phyloP scores from a whole-genome alignment of 2,888 invertebrate species.

The Idaea dimidiata region DNA sequence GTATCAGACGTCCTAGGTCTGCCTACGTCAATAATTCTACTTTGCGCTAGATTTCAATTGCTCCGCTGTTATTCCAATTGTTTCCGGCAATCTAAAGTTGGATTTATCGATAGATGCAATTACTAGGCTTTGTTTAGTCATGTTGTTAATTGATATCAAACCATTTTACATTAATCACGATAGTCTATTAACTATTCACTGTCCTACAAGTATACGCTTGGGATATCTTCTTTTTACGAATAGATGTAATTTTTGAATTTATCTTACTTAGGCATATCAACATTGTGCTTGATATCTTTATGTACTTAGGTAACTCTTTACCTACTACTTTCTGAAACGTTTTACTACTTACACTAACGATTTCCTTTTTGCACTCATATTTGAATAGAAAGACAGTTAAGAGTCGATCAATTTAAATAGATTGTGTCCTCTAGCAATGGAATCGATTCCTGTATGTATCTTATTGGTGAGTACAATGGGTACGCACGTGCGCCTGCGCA shows the following conservation, averaged over 20 bases:
- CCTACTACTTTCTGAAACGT: no score
- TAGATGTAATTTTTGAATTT: background rate
- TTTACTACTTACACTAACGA: background rate
- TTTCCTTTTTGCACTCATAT: background rate
- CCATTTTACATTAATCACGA: background rate
- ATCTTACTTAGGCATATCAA: no score
- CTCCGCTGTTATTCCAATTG: constrained; percentile 37
- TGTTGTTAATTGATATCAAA: background rate
- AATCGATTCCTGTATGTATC: constrained; percentile 32
- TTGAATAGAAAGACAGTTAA: background rate
- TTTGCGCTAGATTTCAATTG: constrained; percentile 39
- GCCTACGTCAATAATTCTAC: constrained; percentile 44
- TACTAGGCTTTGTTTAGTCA: constrained; percentile 11
- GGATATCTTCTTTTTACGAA: background rate
- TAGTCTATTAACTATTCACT: background rate
- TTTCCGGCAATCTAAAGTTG: constrained; percentile 33
- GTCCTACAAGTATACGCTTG: background rate
- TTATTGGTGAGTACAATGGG: constrained; percentile 64
- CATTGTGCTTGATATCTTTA: no score
- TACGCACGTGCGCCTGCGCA: constrained; percentile 60
- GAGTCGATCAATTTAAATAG: background rate
- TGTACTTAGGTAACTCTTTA: no score
- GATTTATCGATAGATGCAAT: constrained; percentile 21
- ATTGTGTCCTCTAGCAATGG: background rate
- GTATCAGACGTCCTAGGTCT: constrained; percentile 37